Percentiles rank a stretch among this genome's conserved stretches.
Conservation (phyloP, 2,797 vertebrate species). For the Cryptoblepharus egeriae region DNA sequence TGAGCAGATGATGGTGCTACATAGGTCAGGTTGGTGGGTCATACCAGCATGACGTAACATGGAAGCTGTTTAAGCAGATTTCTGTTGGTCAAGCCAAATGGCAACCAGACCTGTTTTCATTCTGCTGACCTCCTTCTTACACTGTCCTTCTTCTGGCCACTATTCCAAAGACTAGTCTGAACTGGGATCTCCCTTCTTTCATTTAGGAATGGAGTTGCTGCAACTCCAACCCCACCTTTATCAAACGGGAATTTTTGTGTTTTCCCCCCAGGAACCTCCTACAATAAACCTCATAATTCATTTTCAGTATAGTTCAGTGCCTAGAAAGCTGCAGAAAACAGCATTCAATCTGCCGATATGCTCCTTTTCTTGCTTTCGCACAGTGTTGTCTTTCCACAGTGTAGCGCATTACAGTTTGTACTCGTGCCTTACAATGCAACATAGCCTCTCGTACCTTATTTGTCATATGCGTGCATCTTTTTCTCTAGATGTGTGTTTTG, state of each 20-base stretch:
- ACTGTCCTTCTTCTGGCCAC: too few species aligned
- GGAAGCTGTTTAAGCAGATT: background rate
- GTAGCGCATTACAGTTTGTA: slow-evolving; percentile 19
- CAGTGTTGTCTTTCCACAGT: background rate
- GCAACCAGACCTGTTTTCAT: slow-evolving; percentile 7
- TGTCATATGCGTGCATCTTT: background rate
- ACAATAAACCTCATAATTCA: too few species aligned
- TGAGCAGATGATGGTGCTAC: slow-evolving; percentile 19
- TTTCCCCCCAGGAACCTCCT: background rate
- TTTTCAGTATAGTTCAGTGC: background rate
- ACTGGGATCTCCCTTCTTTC: background rate
- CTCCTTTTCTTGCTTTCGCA: slow-evolving; percentile 43
- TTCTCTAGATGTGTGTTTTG: background rate
- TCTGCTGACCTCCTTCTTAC: slow-evolving; percentile 16
- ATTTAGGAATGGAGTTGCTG: background rate
- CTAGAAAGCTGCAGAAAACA: slow-evolving; percentile 42
- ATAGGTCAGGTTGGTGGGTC: background rate
- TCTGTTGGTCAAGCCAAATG: background rate
- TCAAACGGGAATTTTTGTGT: rapidly evolving
- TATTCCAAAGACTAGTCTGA: background rate
- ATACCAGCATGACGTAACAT: background rate
- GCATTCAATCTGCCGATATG: slow-evolving; percentile 34
- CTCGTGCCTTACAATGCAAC: slow-evolving; percentile 74
- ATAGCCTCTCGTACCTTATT: slow-evolving; percentile 19
- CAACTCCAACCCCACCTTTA: background rate